These are phyloP conservation scores for Periphyllus acericola DNA, from an alignment of 2,888 invertebrate species.

Conservation along the genomic window DNA sequence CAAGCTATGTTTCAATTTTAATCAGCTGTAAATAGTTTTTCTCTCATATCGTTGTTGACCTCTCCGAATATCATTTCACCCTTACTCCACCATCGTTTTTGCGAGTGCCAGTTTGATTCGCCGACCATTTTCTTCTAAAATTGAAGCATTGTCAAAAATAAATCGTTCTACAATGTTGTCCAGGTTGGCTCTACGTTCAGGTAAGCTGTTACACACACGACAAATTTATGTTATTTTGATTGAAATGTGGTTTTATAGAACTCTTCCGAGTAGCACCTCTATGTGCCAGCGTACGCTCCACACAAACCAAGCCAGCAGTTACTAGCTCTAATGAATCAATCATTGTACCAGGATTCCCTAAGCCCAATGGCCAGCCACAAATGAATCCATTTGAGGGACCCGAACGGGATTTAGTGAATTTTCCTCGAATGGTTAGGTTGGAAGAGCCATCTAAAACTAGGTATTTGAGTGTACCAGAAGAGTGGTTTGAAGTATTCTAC, in stretches of 20 bases:
- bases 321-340: constrained; percentile 41
- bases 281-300: constrained; percentile 21
- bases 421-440: constrained; percentile 78
- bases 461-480: constrained; percentile 90
- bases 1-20: background rate
- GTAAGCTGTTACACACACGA: background rate
- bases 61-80: constrained; percentile 18
- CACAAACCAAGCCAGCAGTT: constrained; percentile 45
- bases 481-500: constrained; percentile 96
- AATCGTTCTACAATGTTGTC: constrained; percentile 23
- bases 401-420: constrained; percentile 78
- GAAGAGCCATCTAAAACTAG: constrained; percentile 80
- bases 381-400: constrained; percentile 69
- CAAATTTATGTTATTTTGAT: background rate
- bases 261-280: constrained; percentile 39
- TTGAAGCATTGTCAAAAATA: background rate
- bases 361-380: constrained; percentile 61
- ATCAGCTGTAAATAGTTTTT: constrained; percentile 36
- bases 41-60: constrained; percentile 30
- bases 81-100: background rate
- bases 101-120: background rate
- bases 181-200: constrained; percentile 57
- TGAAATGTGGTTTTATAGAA: constrained; percentile 32
- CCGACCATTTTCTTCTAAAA: background rate
- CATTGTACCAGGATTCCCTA: constrained; percentile 56